These are phyloP conservation scores for Xylocampa areola DNA, from an alignment of 2,888 invertebrate species.

Conservation along the genomic window DNA sequence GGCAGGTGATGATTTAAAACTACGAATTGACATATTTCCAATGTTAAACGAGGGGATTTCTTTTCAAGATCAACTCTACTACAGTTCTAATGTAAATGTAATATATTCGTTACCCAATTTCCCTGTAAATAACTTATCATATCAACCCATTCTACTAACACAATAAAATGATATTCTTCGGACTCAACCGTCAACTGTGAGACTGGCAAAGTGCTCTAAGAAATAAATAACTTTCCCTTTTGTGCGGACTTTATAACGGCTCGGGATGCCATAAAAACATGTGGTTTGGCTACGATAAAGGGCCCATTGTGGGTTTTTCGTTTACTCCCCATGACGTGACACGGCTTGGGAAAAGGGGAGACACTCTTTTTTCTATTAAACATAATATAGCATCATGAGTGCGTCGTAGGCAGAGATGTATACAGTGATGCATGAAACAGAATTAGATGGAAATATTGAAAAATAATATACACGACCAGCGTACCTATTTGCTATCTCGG, in stretches of 20 bases:
- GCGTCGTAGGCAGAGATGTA: too few relatives aligned
- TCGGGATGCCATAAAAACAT: conserved; percentile 65
- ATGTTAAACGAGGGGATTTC: too few relatives aligned
- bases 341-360: conserved; percentile 27
- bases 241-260: conserved; percentile 61
- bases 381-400: neutral
- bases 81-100: neutral
- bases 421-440: too few relatives aligned
- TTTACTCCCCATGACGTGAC: conserved; percentile 42
- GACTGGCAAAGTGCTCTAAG: conserved; percentile 46
- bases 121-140: neutral
- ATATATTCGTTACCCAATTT: conserved; percentile 13
- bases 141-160: conserved; percentile 31
- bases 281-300: conserved; percentile 64
- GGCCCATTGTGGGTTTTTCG: conserved; percentile 56
- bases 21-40: too few relatives aligned
- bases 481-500: too few relatives aligned
- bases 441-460: too few relatives aligned
- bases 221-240: conserved; percentile 62
- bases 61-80: too few relatives aligned
- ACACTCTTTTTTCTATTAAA: neutral
- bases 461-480: too few relatives aligned
- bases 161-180: conserved; percentile 28
- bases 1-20: too few relatives aligned
- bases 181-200: conserved; percentile 25